Base-by-base conservation (phyloP, 2,797 vertebrate species). In the Neosalanx taihuensis region DNA sequence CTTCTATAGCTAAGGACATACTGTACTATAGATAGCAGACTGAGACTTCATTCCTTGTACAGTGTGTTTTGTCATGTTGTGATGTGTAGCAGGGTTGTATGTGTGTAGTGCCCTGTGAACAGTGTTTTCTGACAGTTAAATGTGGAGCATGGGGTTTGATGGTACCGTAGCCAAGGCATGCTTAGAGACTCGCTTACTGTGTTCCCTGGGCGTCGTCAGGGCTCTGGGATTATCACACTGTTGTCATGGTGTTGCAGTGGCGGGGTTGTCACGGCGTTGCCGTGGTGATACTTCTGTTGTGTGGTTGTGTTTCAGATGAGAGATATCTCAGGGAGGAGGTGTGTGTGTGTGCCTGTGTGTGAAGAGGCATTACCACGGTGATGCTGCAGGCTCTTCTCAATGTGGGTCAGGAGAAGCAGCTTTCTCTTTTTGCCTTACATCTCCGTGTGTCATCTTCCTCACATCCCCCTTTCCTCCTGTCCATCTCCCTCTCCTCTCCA, bases 351-450 rank as follows among this genome's bases (percentile, higher is more conserved):
- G 61, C n/a, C n/a, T 33, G 13, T 29, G 86, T 82, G 69, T 31
- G 89, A 5, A 85, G 86, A 86, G 85, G 89, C 84, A 84, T 88
- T 79, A 84, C 85, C 78, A 78, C 86, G 87, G 78, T 76, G 84
- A 86, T 88, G 87, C 91, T 92, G 90, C 87, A 88, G 90, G 91
- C 90, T 41, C 81, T 79, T 80, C 87, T 90, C 88, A 90, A 92
- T 93, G 87, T 93, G 92, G 91, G 91, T 93, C 92, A 93, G 89
- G 88, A 89, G 85, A 92, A 88, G 85, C 85, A 86, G 83, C 78
- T 57, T 84, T 89, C 81, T 77, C 75, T 85, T n/a, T 46, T 46
- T 46, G 41, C 82, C 68, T 80, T 85, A 70, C 79, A 73, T 81
- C 70, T 64, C 64, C 80, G 60, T 73, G 67, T 59, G 75, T 30